Percentiles rank a stretch among this genome's conserved stretches.
phyloP scores from a whole-genome alignment of 1,140 invertebrate genomes.

The Chymomyza costata region DNA sequence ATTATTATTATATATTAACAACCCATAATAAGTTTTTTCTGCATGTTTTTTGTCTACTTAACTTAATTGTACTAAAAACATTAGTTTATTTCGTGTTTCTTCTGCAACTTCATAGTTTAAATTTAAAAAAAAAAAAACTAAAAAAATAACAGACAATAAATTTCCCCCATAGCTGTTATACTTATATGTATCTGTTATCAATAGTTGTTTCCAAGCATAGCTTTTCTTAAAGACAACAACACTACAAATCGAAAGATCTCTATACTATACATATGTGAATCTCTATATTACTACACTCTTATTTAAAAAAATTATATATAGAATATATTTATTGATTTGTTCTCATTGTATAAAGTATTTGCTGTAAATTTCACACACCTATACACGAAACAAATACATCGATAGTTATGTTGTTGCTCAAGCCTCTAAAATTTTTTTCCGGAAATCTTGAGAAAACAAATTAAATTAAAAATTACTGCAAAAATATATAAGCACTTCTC shows the following conservation, averaged over 20 bases:
- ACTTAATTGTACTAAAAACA: too few relatives aligned
- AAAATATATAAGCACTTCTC: too few relatives aligned
- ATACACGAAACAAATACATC: slow-evolving; percentile 13
- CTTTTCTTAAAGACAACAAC: slow-evolving; percentile 8
- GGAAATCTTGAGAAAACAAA: too few relatives aligned
- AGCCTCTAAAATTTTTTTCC: too few relatives aligned
- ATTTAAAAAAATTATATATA: slow-evolving; percentile 3
- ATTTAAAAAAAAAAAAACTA: too few relatives aligned
- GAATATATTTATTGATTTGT: slow-evolving; percentile 13
- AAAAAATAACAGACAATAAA: slow-evolving; percentile 60
- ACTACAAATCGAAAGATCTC: slow-evolving; percentile 1
- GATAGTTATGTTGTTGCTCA: too few relatives aligned
- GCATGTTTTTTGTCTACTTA: slow-evolving; percentile 23
- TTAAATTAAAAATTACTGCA: too few relatives aligned
- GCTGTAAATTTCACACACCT: slow-evolving; percentile 58
- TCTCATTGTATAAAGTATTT: slow-evolving; percentile 61
- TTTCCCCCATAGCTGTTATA: slow-evolving; percentile 67
- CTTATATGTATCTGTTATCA: slow-evolving; percentile 12
- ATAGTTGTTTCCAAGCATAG: slow-evolving; percentile 3
- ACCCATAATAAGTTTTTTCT: slow-evolving; percentile 1
- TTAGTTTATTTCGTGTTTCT: too few relatives aligned
- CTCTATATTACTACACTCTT: slow-evolving; percentile 3
- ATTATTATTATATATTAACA: neutral
- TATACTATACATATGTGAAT: slow-evolving; percentile 2
- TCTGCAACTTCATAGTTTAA: too few relatives aligned